A percentile compares a stretch with the other conserved stretches of the same genome.
These are phyloP conservation scores for Botia kubotai DNA, from an alignment of 2,797 vertebrate genomes.

Conservation along the genomic window DNA sequence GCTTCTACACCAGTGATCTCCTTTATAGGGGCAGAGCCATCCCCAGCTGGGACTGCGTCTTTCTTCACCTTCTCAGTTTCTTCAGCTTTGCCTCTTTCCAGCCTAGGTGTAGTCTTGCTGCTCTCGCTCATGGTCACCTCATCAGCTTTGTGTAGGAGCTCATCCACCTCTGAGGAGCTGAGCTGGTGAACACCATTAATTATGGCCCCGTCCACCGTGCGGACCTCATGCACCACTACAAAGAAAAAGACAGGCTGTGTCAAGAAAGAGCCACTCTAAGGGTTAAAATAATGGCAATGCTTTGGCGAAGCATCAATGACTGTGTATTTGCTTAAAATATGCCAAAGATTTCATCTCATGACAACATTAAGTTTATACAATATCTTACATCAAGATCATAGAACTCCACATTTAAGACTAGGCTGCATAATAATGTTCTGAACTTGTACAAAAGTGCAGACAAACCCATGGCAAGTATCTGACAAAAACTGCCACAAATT, in stretches of 20 bases:
- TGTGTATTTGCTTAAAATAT: too few species aligned
- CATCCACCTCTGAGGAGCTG: constrained; percentile 89
- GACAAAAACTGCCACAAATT: not conserved
- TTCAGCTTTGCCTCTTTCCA: constrained; percentile 5
- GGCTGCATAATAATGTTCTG: too few species aligned
- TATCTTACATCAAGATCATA: too few species aligned
- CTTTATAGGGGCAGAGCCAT: constrained; percentile 49
- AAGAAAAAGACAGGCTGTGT: constrained; percentile 7
- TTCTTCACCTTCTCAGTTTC: constrained; percentile 72
- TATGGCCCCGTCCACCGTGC: constrained; percentile 74
- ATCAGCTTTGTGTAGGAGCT: constrained; percentile 91
- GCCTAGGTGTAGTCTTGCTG: constrained; percentile 36
- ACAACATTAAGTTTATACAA: too few species aligned
- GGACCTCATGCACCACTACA: constrained; percentile 91
- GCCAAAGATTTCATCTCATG: too few species aligned
- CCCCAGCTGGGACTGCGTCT: constrained; percentile 69
- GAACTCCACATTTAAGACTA: too few species aligned
- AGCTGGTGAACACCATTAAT: constrained; percentile 85
- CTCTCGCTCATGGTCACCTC: constrained; percentile 80
- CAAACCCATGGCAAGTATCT: too few species aligned
- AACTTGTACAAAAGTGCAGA: too few species aligned
- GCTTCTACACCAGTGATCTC: constrained; percentile 84
- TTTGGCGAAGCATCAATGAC: too few species aligned
- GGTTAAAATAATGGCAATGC: not conserved
- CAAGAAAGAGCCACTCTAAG: not conserved